Conservation (phyloP, 2,888 invertebrate genomes). For the Hypomecis punctinalis region DNA sequence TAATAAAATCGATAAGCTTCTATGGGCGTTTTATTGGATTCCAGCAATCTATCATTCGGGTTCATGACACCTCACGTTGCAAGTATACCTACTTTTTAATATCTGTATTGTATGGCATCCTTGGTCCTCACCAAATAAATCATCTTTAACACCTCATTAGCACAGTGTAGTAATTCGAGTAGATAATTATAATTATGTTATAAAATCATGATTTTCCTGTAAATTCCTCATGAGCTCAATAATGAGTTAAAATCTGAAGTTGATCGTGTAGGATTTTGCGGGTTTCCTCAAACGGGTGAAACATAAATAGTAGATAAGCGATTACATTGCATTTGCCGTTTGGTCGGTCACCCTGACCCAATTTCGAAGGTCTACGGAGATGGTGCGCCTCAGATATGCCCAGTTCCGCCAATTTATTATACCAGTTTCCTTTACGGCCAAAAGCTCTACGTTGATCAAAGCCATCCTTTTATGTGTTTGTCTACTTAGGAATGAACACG, state of each 20-base stretch:
- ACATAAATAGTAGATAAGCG: conserved; percentile 19
- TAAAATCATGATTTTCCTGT: not conserved
- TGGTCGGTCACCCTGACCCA: conserved; percentile 67
- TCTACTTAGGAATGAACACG: conserved; percentile 22
- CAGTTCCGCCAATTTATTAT: conserved; percentile 59
- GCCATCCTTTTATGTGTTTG: conserved; percentile 31
- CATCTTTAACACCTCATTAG: too few species aligned
- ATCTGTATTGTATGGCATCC: too few species aligned
- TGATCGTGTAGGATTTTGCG: not conserved
- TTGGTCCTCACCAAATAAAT: too few species aligned
- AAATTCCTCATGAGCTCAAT: not conserved
- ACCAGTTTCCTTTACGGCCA: conserved; percentile 42
- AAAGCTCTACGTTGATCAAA: conserved; percentile 42
- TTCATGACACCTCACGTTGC: conserved; percentile 3
- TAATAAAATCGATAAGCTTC: conserved; percentile 16
- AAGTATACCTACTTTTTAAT: not conserved
- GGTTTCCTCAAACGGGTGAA: not conserved
- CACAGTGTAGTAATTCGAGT: too few species aligned
- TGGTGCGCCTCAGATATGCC: conserved; percentile 63
- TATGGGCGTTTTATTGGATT: not conserved
- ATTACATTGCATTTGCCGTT: conserved; percentile 53
- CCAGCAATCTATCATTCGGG: conserved; percentile 1
- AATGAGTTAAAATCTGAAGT: not conserved
- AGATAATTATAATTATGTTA: too few species aligned
- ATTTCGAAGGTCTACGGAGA: conserved; percentile 63